These are phyloP conservation scores for Cerceris ruficornis DNA, from an alignment of 2,888 invertebrate genomes.

Conservation along the genomic window DNA sequence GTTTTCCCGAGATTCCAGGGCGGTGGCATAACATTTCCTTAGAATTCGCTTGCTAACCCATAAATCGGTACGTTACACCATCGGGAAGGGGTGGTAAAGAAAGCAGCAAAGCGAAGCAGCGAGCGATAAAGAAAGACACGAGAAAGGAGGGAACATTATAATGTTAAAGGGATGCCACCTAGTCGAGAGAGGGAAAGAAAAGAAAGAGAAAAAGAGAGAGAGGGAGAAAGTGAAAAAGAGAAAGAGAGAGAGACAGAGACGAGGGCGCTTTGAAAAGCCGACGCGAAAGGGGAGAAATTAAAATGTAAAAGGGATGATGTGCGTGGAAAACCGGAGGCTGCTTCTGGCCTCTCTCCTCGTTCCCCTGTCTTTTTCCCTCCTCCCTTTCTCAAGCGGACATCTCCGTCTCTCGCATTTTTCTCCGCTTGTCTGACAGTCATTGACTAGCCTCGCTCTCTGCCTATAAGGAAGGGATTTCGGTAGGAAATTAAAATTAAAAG, in stretches of 20 bases:
- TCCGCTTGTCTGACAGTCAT: constrained; percentile 58
- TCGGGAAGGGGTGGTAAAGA: constrained; percentile 62
- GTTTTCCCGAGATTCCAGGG: constrained; percentile 77
- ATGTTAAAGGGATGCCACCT: constrained; percentile 80
- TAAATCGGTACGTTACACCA: constrained; percentile 77
- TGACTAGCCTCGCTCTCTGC: constrained; percentile 55
- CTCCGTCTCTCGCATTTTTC: constrained; percentile 52
- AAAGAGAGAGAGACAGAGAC: constrained; percentile 15
- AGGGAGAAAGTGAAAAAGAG: constrained; percentile 25
- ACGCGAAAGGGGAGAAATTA: constrained; percentile 80
- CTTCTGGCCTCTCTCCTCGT: constrained; percentile 52
- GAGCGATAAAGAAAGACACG: constrained; percentile 45
- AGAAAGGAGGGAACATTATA: constrained; percentile 75
- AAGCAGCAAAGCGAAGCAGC: constrained; percentile 44
- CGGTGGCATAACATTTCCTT: constrained; percentile 78
- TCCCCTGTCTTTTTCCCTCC: constrained; percentile 35
- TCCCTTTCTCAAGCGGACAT: constrained; percentile 35
- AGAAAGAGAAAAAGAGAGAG: constrained; percentile 36
- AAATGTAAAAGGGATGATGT: constrained; percentile 81
- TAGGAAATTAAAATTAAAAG: constrained; percentile 79
- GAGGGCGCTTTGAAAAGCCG: constrained; percentile 74
- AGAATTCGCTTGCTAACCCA: constrained; percentile 73
- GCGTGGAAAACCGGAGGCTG: constrained; percentile 77
- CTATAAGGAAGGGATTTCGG: constrained; percentile 75
- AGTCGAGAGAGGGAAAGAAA: constrained; percentile 53